Percentiles rank a stretch among this genome's conserved stretches.
phyloP scores from a whole-genome alignment of 2,113 vertebrate genomes.

The Propithecus coquereli region DNA sequence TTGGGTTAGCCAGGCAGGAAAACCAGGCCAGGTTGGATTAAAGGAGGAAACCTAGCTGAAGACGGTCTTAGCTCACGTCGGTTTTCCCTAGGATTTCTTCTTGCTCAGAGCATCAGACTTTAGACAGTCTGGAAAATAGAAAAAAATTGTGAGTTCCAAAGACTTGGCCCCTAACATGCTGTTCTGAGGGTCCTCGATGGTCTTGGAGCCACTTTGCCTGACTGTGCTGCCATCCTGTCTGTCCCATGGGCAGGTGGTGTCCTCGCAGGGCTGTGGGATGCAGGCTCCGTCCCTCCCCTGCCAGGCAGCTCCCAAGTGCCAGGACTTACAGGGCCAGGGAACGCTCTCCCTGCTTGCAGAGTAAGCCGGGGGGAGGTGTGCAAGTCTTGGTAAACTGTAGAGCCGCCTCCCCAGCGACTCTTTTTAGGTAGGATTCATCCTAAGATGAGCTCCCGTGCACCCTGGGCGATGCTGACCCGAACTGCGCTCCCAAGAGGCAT shows the following conservation, averaged over 20 bases:
- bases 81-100: neutral
- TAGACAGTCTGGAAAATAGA: neutral
- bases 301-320: no score
- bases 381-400: neutral
- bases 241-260: neutral
- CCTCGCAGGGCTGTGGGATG: neutral
- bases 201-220: neutral
- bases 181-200: neutral
- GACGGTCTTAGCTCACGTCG: neutral
- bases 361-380: neutral
- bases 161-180: neutral
- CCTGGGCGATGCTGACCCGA: neutral
- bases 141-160: neutral
- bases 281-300: neutral
- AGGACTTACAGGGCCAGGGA: no score
- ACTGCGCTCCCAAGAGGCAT: rapidly evolving
- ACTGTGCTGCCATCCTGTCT: neutral
- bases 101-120: neutral
- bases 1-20: neutral
- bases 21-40: neutral
- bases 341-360: neutral
- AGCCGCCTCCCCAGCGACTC: neutral
- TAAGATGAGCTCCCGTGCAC: neutral
- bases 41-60: neutral
- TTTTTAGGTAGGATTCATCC: neutral